Evolutionary conservation across 2,888 invertebrate genomes (phyloP), one percentile per base, ranked within the genome.

Genomic region (Amblyjoppa proteus): DNA sequence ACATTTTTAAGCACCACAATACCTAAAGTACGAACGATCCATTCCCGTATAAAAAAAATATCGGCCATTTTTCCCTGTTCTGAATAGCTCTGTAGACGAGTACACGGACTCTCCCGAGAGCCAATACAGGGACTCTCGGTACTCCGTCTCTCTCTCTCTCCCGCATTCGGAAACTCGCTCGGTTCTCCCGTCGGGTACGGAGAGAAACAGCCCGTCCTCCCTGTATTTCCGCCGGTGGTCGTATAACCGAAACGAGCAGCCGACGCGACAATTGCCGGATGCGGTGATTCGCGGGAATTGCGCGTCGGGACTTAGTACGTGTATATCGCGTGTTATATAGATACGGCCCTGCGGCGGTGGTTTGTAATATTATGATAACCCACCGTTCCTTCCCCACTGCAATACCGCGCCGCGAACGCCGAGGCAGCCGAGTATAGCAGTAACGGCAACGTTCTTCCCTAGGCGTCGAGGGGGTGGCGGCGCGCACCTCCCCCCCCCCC

Each of bases 361-460:
- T 93, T 94, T 93, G 93, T 93, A 94, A 94, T 93, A 93, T 93
- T 94, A 93, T 93, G 93, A 93, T 93, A 94, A 93, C 94, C 92
- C 91, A 90, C 91, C 91, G 91, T 88, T 83, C 87, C 87, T 79
- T 88, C 88, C 75, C 88, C 85, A 83, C 77, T 87, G 88, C 88
- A 16, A 34, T 64, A 34, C 87, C 85, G 89, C 87, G 83, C 71
- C 87, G 86, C 80, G 85, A 81, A 87, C 86, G 87, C 88, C 84
- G 71, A 74, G 66, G 79, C 16, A 68, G 51, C 53, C 77, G 66
- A 73, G 77, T 34, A 28, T 68, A 77, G 45, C 28, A 68, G 68
- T 56, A 68, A n/a, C 77, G 68, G 77, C 53, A 74, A 73, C 77
- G 80, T 85, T 83, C 85, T 83, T 83, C 83, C 83, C 71, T 41